These are phyloP conservation scores for Drosophila falleni DNA, from an alignment of 2,888 invertebrate genomes.

Conservation along the genomic window DNA sequence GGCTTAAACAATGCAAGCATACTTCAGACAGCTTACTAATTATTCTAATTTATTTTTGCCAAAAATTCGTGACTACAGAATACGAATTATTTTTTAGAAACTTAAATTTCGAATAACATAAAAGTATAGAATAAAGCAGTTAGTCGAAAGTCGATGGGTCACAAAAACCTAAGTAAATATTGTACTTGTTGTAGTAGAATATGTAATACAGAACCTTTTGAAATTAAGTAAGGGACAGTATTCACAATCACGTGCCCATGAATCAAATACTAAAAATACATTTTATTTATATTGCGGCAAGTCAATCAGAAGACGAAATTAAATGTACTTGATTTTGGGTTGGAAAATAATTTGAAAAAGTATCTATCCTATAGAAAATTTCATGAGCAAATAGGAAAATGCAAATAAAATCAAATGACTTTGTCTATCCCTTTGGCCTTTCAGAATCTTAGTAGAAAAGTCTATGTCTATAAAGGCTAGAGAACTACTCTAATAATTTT, in stretches of 20 bases:
- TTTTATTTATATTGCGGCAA: constrained; percentile 3
- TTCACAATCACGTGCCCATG: constrained; percentile 20
- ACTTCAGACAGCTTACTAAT: neutral
- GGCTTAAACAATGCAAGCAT: neutral
- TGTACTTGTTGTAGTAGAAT: neutral
- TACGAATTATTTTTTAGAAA: neutral
- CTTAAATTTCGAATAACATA: neutral
- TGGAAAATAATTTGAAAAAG: neutral
- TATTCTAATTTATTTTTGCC: neutral
- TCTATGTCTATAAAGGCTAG: too few species aligned
- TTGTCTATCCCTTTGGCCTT: too few species aligned
- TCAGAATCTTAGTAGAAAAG: too few species aligned
- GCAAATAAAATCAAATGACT: neutral
- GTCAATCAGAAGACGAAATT: neutral
- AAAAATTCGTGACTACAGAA: neutral
- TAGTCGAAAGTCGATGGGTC: neutral
- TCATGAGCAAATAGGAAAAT: neutral
- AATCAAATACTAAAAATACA: constrained; percentile 10
- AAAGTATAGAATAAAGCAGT: neutral
- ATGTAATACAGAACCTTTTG: neutral
- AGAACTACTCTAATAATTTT: too few species aligned
- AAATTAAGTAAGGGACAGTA: neutral
- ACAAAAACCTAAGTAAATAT: constrained; percentile 6
- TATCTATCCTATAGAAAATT: neutral
- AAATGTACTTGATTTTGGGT: neutral